Evolutionary conservation across 2,888 invertebrate genomes (phyloP).

Genomic region (Pherbina coryleti): DNA sequence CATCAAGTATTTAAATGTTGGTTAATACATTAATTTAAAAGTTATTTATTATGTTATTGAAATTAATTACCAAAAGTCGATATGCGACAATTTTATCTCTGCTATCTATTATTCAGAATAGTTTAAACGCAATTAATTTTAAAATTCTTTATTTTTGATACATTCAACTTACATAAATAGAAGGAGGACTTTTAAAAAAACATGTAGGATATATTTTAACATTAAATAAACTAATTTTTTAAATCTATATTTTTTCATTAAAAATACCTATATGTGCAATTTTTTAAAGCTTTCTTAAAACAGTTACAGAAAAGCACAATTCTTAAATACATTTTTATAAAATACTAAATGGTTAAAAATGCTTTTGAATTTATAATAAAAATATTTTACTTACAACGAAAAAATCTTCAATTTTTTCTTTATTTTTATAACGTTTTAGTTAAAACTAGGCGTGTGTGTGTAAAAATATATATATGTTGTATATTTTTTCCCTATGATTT

Average conservation of each 20-base stretch:
- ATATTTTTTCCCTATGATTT: background rate
- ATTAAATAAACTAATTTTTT: background rate
- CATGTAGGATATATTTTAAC: background rate
- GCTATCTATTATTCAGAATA: no score
- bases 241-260: background rate
- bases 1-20: no score
- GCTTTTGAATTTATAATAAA: background rate
- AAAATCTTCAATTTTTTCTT: no score
- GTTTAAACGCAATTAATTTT: no score
- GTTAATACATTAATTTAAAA: no score
- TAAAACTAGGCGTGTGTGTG: background rate
- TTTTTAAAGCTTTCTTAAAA: background rate
- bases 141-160: background rate
- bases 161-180: background rate
- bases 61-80: no score
- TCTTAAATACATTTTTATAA: constrained; percentile 28
- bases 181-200: constrained; percentile 1
- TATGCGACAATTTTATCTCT: no score
- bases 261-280: background rate
- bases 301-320: background rate
- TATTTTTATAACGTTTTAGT: no score
- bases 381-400: no score
- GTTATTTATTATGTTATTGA: no score
- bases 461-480: background rate
- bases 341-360: constrained; percentile 46